These are phyloP conservation scores for Glossophaga mutica DNA, from an alignment of 2,797 vertebrate genomes.

Conservation along the genomic window DNA sequence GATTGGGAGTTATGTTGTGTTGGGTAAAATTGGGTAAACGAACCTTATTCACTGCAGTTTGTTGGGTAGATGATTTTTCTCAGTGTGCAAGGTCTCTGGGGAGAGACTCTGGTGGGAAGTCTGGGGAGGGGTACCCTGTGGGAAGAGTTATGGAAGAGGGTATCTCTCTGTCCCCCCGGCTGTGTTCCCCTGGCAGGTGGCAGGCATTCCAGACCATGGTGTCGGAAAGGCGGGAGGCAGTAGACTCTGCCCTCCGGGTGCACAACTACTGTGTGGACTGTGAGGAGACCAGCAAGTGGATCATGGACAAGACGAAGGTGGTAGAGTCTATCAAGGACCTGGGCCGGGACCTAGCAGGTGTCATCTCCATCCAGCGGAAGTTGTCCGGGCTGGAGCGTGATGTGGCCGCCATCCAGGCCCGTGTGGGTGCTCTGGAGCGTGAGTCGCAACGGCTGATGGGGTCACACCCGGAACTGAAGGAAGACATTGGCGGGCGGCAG, in stretches of 20 bases:
- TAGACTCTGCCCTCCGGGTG: conserved; percentile 91
- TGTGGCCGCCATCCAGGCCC: conserved; percentile 87
- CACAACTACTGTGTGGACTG: conserved; percentile 94
- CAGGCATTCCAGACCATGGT: conserved; percentile 90
- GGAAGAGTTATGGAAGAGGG: not conserved
- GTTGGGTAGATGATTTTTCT: not conserved
- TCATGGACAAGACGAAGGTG: conserved; percentile 89
- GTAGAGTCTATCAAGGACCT: conserved; percentile 94
- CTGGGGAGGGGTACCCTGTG: not conserved
- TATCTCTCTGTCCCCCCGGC: not conserved
- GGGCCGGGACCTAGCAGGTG: conserved; percentile 90
- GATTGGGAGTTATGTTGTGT: not conserved
- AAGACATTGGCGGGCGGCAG: conserved; percentile 83
- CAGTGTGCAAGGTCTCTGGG: not conserved
- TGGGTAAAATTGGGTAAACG: not conserved
- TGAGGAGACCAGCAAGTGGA: conserved; percentile 94
- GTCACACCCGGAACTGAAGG: conserved; percentile 88
- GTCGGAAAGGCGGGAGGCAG: conserved; percentile 84
- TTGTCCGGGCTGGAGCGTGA: conserved; percentile 94
- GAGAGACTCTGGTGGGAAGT: not conserved
- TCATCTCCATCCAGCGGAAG: conserved; percentile 96
- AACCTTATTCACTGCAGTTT: not conserved
- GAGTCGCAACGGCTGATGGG: conserved; percentile 87
- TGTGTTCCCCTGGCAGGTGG: conserved; percentile 85
- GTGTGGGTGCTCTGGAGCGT: conserved; percentile 84